A percentile compares a stretch with the other conserved stretches of the same genome.
Evolutionary conservation across 2,888 invertebrate genomes (phyloP).

Genomic region (Panopea generosa): DNA sequence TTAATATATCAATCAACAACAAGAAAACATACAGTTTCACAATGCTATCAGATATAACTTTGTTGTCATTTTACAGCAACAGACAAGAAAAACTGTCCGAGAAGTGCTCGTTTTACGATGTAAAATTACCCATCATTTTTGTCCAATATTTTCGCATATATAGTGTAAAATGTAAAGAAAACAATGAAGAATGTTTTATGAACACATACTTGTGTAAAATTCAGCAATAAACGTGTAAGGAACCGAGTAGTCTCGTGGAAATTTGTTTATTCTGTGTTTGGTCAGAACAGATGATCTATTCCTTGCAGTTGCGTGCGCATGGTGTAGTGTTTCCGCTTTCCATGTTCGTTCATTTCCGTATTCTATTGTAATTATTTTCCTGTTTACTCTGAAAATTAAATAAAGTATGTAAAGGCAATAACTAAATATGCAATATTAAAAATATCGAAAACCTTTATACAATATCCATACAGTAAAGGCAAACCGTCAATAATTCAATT

Average conservation of each 20-base stretch:
- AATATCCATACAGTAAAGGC: no score
- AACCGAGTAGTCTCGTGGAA: background rate
- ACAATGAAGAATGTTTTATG: background rate
- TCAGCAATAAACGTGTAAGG: conserved; percentile 21
- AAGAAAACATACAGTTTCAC: no score
- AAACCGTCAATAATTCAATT: no score
- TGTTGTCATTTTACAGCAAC: no score
- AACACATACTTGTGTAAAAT: conserved; percentile 39
- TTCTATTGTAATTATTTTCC: background rate
- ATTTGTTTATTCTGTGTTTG: conserved; percentile 47
- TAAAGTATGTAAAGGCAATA: no score
- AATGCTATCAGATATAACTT: no score
- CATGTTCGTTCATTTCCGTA: conserved; percentile 22
- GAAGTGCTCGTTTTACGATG: conserved; percentile 1
- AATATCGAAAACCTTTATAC: no score
- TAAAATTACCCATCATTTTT: background rate
- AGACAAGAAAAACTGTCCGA: no score
- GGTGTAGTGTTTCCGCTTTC: conserved; percentile 30
- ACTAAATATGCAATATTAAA: no score
- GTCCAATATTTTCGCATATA: background rate
- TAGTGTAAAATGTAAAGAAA: background rate
- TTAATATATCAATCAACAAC: no score
- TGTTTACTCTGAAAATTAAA: no score
- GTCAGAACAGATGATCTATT: conserved; percentile 60
- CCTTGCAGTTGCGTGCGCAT: conserved; percentile 46